A percentile compares a stretch with the other conserved stretches of the same genome.
Evolutionary conservation across 2,797 vertebrate genomes (phyloP).

Genomic region (Poecilia wingei): DNA sequence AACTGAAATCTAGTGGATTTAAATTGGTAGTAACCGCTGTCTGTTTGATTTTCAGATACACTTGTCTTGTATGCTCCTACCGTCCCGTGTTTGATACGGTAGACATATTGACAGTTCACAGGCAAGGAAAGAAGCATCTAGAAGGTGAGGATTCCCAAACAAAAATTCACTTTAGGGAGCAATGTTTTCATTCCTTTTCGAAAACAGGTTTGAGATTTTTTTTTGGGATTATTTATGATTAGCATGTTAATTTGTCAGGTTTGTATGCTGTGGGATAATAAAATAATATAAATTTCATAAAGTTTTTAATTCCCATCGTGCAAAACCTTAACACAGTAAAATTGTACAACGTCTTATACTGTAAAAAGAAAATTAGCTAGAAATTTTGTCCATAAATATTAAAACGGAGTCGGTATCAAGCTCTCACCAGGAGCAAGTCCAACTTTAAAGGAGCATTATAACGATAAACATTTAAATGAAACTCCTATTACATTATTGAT

Average conservation of each 20-base stretch:
- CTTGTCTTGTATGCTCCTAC: slow-evolving; percentile 89
- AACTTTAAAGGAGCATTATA: neutral
- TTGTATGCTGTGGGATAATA: neutral
- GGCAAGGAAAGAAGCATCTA: slow-evolving; percentile 87
- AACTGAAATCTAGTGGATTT: neutral
- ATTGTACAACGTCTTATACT: neutral
- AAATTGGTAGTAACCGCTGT: neutral
- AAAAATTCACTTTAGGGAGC: neutral
- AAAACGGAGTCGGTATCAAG: neutral
- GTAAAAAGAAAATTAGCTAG: neutral
- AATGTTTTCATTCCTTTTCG: neutral
- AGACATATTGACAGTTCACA: slow-evolving; percentile 87
- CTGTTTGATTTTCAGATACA: slow-evolving; percentile 76
- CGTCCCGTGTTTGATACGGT: slow-evolving; percentile 91
- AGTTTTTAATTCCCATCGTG: neutral
- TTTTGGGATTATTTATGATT: neutral
- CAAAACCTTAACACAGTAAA: neutral
- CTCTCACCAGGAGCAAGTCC: neutral
- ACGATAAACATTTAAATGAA: neutral
- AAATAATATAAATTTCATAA: neutral
- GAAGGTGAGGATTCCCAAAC: slow-evolving; percentile 74
- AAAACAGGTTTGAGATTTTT: neutral
- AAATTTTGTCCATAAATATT: neutral
- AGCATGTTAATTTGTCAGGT: neutral
- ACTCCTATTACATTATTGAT: neutral